phyloP scores from a whole-genome alignment of 2,888 invertebrate genomes.

The Tetragonula carbonaria region DNA sequence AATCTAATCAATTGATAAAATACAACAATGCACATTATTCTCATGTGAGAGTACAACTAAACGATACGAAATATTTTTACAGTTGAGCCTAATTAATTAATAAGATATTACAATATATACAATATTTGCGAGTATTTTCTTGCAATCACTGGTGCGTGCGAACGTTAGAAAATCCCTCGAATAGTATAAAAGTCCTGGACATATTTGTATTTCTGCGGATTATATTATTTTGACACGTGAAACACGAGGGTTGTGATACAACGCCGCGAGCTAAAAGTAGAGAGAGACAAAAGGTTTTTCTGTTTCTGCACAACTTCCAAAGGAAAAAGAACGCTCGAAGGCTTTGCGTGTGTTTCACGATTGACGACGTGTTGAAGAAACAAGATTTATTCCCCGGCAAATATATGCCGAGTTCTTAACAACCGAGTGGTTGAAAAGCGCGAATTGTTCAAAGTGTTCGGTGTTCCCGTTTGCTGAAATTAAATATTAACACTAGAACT shows the following conservation, averaged over 20 bases:
- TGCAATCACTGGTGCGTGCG: too few species aligned
- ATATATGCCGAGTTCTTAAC: constrained; percentile 12
- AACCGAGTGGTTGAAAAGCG: not conserved
- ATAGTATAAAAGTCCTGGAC: not conserved
- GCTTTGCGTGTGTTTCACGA: not conserved
- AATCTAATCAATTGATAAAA: too few species aligned
- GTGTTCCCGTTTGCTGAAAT: too few species aligned
- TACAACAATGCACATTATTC: too few species aligned
- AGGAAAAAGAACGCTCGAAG: not conserved
- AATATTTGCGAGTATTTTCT: too few species aligned
- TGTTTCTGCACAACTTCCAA: constrained; percentile 18
- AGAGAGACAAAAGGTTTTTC: constrained; percentile 31
- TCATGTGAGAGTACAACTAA: too few species aligned
- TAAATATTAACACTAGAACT: too few species aligned
- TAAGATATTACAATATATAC: too few species aligned
- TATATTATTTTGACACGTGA: not conserved
- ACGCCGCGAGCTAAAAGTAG: not conserved
- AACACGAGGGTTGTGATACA: not conserved
- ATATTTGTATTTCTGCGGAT: not conserved
- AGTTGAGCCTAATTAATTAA: too few species aligned
- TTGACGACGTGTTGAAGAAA: constrained; percentile 7
- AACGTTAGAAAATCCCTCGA: not conserved
- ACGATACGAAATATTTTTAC: too few species aligned
- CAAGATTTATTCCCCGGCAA: constrained; percentile 10
- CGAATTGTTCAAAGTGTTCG: too few species aligned